Percentiles rank a stretch among this genome's conserved stretches.
Evolutionary conservation across 2,888 invertebrate genomes (phyloP).

Genomic region (Polydesmus complanatus): DNA sequence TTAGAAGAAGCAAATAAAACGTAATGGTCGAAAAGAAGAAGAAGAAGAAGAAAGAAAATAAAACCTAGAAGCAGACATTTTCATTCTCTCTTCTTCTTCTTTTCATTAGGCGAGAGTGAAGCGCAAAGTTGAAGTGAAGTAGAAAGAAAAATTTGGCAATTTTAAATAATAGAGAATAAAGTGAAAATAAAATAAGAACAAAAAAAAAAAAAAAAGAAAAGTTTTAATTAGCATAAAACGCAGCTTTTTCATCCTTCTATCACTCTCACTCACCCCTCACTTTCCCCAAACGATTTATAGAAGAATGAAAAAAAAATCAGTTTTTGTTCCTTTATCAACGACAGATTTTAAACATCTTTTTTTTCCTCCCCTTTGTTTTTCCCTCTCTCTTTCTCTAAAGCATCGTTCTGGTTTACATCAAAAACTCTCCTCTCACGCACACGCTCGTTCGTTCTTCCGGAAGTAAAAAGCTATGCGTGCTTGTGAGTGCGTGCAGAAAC

Average conservation of each 20-base stretch:
- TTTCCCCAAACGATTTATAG: neutral
- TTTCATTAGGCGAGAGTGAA: no score
- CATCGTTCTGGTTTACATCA: neutral
- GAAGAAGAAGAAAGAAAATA: neutral
- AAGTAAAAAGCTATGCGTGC: no score
- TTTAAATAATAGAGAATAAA: neutral
- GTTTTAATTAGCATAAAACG: neutral
- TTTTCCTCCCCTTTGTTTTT: neutral
- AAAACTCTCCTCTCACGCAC: no score
- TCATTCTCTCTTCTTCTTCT: no score
- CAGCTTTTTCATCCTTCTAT: neutral
- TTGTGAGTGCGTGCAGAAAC: no score
- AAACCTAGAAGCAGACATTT: no score
- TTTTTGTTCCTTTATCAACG: neutral
- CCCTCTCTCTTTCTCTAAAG: neutral
- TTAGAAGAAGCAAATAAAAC: neutral
- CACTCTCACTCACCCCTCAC: no score
- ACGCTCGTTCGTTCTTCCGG: no score
- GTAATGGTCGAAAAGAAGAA: neutral
- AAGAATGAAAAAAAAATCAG: neutral
- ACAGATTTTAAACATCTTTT: neutral
- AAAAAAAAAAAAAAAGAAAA: neutral
- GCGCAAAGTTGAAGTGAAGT: no score
- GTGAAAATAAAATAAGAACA: no score
- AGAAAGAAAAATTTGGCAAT: no score